Conservation (phyloP, 2,113 vertebrate genomes). For the Rhizomys pruinosus region DNA sequence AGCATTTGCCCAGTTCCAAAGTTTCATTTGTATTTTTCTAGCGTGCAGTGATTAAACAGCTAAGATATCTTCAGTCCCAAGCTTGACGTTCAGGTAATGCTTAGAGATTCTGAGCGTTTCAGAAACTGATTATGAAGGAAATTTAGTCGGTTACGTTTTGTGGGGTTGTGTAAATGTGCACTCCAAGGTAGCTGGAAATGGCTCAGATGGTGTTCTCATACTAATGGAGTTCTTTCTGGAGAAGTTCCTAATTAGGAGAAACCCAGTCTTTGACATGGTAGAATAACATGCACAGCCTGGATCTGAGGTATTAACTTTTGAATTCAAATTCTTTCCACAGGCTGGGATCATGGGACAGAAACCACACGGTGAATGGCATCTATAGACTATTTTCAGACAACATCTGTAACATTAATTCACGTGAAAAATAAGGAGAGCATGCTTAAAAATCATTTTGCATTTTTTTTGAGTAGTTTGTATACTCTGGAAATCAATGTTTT, state of each 20-base stretch:
- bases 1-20: not conserved
- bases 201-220: slow-evolving; percentile 27
- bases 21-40: slow-evolving; percentile 41
- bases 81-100: slow-evolving; percentile 21
- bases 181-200: not conserved
- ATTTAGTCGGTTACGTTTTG: slow-evolving; percentile 11
- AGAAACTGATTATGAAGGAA: slow-evolving; percentile 37
- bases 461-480: too few species aligned
- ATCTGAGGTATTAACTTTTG: not conserved
- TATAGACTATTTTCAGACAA: not conserved
- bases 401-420: slow-evolving; percentile 33
- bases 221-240: not conserved
- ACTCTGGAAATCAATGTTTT: too few species aligned
- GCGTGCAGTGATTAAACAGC: slow-evolving; percentile 39
- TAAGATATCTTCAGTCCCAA: not conserved
- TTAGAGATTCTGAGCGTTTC: slow-evolving; percentile 28
- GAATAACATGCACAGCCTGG: not conserved
- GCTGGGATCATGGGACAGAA: not conserved
- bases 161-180: not conserved
- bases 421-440: not conserved
- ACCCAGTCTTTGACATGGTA: not conserved
- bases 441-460: slow-evolving; percentile 24
- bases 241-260: slow-evolving; percentile 10
- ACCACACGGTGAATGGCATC: not conserved
- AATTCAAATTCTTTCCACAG: not conserved